phyloP scores from a whole-genome alignment of 2,888 invertebrate species.

The Thera britannica region DNA sequence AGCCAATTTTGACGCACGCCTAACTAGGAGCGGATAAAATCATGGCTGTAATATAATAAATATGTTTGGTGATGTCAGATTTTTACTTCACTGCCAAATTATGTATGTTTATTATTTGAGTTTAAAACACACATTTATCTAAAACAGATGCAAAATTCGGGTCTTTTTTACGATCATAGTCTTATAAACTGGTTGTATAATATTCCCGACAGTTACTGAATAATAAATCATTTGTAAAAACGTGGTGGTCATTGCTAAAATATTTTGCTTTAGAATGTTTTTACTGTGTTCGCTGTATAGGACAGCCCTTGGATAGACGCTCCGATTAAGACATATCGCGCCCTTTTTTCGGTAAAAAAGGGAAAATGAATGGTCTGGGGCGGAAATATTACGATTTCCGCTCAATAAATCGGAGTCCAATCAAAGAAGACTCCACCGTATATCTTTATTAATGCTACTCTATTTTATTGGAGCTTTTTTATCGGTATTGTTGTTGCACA shows the following conservation, averaged over 20 bases:
- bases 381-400: slow-evolving; percentile 85
- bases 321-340: slow-evolving; percentile 82
- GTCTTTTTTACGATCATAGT: no score
- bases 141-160: no score
- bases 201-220: no score
- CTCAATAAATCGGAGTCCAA: slow-evolving; percentile 84
- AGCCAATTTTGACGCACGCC: slow-evolving; percentile 5
- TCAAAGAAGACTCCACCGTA: slow-evolving; percentile 81
- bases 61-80: no score
- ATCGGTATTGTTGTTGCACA: slow-evolving; percentile 73
- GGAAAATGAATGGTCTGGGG: slow-evolving; percentile 81
- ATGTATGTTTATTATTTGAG: no score
- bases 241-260: background rate
- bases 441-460: slow-evolving; percentile 82
- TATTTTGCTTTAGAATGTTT: background rate
- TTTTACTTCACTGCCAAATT: no score
- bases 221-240: background rate
- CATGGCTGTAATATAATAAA: no score
- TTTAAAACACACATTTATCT: no score
- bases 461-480: slow-evolving; percentile 81
- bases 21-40: no score
- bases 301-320: slow-evolving; percentile 55
- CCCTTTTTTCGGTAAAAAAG: slow-evolving; percentile 83
- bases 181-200: no score
- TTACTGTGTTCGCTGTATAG: slow-evolving; percentile 8